Conservation (phyloP, 2,113 vertebrate genomes). For the Corythoichthys intestinalis region DNA sequence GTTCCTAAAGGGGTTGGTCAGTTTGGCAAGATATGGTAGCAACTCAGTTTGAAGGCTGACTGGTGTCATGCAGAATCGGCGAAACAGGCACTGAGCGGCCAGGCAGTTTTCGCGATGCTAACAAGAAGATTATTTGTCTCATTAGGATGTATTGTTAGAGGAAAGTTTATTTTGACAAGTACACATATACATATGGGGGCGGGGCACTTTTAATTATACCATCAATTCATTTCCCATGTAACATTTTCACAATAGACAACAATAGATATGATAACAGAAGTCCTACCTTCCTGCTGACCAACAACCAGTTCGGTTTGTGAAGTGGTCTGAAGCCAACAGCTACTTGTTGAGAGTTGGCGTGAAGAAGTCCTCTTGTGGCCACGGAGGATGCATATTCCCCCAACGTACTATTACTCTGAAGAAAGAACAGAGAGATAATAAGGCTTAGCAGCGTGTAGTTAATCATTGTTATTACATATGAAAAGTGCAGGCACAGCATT, state of each 20-base stretch:
- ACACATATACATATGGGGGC: too few species aligned
- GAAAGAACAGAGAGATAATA: neutral
- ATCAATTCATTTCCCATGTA: too few species aligned
- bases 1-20: conserved; percentile 88
- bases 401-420: conserved; percentile 77
- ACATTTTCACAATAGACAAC: neutral
- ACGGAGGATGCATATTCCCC: conserved; percentile 81
- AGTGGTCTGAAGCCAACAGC: conserved; percentile 85
- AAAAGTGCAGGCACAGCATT: neutral
- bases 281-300: conserved; percentile 85
- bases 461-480: neutral
- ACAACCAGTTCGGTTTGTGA: conserved; percentile 92
- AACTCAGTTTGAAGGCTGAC: conserved; percentile 86
- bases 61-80: conserved; percentile 83
- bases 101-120: conserved; percentile 88
- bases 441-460: neutral
- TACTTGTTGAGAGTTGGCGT: conserved; percentile 81
- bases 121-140: conserved; percentile 4
- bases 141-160: neutral
- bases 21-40: conserved; percentile 85
- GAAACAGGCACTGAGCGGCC: conserved; percentile 84
- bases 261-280: neutral
- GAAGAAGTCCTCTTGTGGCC: conserved; percentile 87
- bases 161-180: neutral
- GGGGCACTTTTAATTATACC: neutral